phyloP scores from a whole-genome alignment of 1,140 invertebrate species.

The Ephestia elutella region DNA sequence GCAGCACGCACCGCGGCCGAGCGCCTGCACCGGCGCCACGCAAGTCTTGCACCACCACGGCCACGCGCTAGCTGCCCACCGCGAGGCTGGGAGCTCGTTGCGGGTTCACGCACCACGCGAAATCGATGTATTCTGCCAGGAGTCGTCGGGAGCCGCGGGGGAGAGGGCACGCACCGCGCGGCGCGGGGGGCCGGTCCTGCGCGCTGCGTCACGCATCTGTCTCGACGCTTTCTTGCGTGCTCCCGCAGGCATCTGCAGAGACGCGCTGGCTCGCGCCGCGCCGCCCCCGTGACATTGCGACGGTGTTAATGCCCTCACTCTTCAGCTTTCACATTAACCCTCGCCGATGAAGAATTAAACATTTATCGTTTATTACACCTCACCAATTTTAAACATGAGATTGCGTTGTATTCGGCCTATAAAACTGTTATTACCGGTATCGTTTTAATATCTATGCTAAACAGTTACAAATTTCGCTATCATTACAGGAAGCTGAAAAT shows the following conservation, averaged over 20 bases:
- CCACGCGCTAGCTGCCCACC: constrained; percentile 19
- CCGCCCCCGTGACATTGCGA: constrained; percentile 22
- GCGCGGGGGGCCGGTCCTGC: constrained; percentile 58
- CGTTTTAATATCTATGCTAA: not conserved
- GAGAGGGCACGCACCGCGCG: constrained; percentile 49
- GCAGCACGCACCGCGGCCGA: constrained; percentile 27
- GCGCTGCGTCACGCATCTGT: constrained; percentile 70
- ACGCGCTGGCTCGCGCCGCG: constrained; percentile 28
- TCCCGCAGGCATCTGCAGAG: constrained; percentile 65
- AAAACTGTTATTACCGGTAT: not conserved
- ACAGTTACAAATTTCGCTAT: not conserved
- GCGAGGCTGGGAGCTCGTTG: constrained; percentile 35
- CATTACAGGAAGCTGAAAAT: no score
- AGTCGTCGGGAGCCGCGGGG: constrained; percentile 37
- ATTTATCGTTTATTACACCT: not conserved
- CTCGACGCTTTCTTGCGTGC: constrained; percentile 58
- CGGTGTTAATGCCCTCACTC: constrained; percentile 29
- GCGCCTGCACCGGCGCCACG: constrained; percentile 43
- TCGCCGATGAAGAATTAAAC: not conserved
- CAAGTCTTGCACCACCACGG: constrained; percentile 25
- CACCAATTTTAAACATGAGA: not conserved
- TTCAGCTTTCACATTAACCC: not conserved
- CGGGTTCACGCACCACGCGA: constrained; percentile 55
- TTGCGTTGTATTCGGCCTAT: not conserved
- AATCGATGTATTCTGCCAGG: constrained; percentile 60